Evolutionary conservation across 2,797 vertebrate genomes (phyloP), one percentile per base, ranked within the genome.

Genomic region (Oreortyx pictus): DNA sequence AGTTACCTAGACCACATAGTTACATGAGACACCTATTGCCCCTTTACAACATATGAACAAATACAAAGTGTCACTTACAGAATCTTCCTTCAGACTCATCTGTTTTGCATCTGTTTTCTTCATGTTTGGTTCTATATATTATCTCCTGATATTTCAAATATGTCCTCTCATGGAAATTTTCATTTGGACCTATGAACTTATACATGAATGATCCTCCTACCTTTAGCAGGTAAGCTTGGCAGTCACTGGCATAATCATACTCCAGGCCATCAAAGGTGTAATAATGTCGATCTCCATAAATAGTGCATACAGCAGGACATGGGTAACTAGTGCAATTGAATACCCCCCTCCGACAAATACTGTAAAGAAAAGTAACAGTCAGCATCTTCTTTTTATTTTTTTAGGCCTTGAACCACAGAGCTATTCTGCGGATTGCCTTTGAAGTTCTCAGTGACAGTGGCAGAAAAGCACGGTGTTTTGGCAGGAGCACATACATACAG

Each of bases 241-340:
- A 99, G 97, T 99, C 99, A 66, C 99, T 99, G 96, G 98, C 96
- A 91, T 99, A 99, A 94, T 99, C 99, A 87, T 99, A 99, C 86
- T 99, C 99, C 52, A 99, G 85, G 12, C 99, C 99, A 22, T 99
- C 99, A 73, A 99, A 99, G 60, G 99, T 99, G 90, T 99, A 98
- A 95, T 99, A 99, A 95, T 99, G 99, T 24, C 99, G 97, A 95
- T 99, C 99, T 22, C 99, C 99, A 94, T 99, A 99, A 66, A 99
- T 70, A 5, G 99, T 99, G 88, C 99, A 99, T 31, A 99, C 98
- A 24, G 99, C 98, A 31, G 99, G 99, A 95, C 99, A 99, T 1
- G 99, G 99, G 61, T 98, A 98, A 93, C 98, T 98, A 19, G 98
- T 99, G 94, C 99, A 99, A 94, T 98, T 99, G 95, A 99, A 99